phyloP scores from a whole-genome alignment of 1,140 invertebrate genomes.

The Galleria mellonella region DNA sequence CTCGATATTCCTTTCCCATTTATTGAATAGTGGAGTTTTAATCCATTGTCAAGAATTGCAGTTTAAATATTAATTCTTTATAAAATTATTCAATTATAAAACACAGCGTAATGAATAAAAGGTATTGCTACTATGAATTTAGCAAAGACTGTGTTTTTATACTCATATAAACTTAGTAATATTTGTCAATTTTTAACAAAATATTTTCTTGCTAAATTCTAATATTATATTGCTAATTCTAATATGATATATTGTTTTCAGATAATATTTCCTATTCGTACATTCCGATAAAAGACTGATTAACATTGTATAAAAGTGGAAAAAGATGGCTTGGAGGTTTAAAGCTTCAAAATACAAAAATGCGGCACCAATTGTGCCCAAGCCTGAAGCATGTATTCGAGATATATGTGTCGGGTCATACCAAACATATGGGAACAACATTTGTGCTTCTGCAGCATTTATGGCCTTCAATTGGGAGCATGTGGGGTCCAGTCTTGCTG shows the following conservation, averaged over 20 bases:
- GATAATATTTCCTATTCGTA: constrained; percentile 21
- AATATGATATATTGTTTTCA: constrained; percentile 12
- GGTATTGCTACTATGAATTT: too few relatives aligned
- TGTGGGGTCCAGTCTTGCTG: constrained; percentile 88
- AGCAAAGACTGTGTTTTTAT: too few relatives aligned
- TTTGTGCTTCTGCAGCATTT: constrained; percentile 92
- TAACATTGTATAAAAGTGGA: constrained; percentile 50
- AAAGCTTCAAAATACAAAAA: constrained; percentile 98
- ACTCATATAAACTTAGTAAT: too few relatives aligned
- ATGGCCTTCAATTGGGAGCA: constrained; percentile 96
- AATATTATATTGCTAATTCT: too few relatives aligned
- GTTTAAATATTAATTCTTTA: too few relatives aligned
- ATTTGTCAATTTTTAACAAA: too few relatives aligned
- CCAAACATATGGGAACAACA: constrained; percentile 95
- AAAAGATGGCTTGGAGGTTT: constrained; percentile 93
- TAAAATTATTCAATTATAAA: too few relatives aligned
- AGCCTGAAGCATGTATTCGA: constrained; percentile 91
- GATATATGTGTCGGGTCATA: constrained; percentile 93
- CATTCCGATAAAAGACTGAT: constrained; percentile 69
- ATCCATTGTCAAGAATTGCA: too few relatives aligned
- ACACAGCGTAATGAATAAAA: too few relatives aligned
- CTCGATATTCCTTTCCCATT: too few relatives aligned
- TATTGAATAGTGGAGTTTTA: too few relatives aligned
- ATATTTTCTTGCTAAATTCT: too few relatives aligned
- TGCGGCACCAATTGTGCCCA: constrained; percentile 93